Conservation (phyloP, 2,888 invertebrate species). For the Seira ritae region DNA sequence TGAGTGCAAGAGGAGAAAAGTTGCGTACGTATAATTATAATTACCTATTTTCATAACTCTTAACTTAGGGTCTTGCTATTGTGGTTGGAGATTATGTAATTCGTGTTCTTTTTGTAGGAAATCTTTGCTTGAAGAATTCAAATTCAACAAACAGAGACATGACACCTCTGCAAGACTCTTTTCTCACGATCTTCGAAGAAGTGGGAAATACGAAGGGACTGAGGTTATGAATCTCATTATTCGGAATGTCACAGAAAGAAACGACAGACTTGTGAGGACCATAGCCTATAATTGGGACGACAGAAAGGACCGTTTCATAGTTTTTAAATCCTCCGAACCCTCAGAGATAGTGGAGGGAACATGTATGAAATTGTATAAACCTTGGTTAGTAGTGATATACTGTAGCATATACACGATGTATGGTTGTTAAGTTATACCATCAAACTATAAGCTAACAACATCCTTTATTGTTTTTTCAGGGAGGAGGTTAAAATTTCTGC, state of each 20-base stretch:
- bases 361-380: constrained; percentile 4
- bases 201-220: constrained; percentile 9
- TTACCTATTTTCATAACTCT: too few relatives aligned
- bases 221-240: not conserved
- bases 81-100: not conserved
- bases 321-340: constrained; percentile 27
- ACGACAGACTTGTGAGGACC: constrained; percentile 18
- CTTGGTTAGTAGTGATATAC: constrained; percentile 14
- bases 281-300: constrained; percentile 23
- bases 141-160: constrained; percentile 1
- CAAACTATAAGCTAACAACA: too few relatives aligned
- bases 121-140: constrained; percentile 12
- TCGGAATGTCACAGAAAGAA: not conserved
- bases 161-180: constrained; percentile 27
- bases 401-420: too few relatives aligned
- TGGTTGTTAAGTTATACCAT: too few relatives aligned
- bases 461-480: constrained; percentile 17
- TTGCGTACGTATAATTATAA: too few relatives aligned
- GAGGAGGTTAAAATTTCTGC: constrained; percentile 5
- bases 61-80: too few relatives aligned
- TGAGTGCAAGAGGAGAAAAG: not conserved
- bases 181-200: constrained; percentile 15
- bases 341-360: not conserved
- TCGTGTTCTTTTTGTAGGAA: constrained; percentile 15
- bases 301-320: not conserved